Conservation (phyloP, 1,140 invertebrate genomes). For the Vollenhovia emeryi region DNA sequence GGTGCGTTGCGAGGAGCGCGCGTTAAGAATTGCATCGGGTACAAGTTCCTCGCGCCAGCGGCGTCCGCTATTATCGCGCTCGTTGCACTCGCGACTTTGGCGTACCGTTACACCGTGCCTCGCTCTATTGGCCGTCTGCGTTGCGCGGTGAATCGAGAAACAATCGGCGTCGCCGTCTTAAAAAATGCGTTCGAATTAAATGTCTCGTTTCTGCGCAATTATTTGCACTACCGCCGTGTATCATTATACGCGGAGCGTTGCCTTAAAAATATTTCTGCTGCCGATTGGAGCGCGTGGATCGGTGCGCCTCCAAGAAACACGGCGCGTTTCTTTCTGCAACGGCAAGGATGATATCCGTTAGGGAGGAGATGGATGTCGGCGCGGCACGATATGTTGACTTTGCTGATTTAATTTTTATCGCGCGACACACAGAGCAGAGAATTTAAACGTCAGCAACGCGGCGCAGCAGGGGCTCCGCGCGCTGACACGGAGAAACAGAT, state of each 20-base stretch:
- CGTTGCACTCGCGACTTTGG: conserved; percentile 1
- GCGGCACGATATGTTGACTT: neutral
- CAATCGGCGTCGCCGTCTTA: too few species aligned
- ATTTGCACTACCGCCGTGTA: too few species aligned
- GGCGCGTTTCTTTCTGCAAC: neutral
- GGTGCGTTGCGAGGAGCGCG: neutral
- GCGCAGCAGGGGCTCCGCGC: neutral
- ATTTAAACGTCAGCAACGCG: conserved; percentile 35
- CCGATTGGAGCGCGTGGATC: neutral
- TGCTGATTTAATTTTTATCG: conserved; percentile 39
- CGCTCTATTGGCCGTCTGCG: neutral
- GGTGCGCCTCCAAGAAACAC: neutral
- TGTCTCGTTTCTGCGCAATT: neutral
- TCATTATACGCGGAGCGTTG: neutral
- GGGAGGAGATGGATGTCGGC: neutral
- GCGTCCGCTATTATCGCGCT: conserved; percentile 1
- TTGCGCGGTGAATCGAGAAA: neutral
- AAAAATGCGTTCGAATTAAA: neutral
- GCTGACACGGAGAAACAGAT: conserved; percentile 32
- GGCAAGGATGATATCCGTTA: neutral
- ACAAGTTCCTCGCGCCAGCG: neutral
- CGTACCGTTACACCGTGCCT: conserved; percentile 3
- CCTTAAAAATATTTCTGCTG: neutral
- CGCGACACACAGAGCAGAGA: neutral
- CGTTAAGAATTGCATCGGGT: conserved; percentile 3